A percentile compares a stretch with the other conserved stretches of the same genome.
These are phyloP conservation scores for Drosophila kohkoa DNA, from an alignment of 1,140 invertebrate species.

Conservation along the genomic window DNA sequence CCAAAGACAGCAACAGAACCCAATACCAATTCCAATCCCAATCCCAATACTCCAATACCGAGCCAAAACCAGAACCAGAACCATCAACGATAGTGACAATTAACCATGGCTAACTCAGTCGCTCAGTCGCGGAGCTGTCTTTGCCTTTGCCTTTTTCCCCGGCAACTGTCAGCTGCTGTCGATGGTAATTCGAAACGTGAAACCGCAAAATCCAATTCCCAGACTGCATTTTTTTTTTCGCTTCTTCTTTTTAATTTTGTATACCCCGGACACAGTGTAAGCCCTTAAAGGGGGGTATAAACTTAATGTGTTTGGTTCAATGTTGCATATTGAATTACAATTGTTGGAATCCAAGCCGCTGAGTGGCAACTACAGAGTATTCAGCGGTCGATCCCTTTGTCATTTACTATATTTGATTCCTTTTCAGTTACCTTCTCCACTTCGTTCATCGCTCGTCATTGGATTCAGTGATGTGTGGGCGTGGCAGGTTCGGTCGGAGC, in stretches of 20 bases:
- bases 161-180: slow-evolving; percentile 69
- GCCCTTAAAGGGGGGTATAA: neutral
- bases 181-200: slow-evolving; percentile 82
- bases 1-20: neutral
- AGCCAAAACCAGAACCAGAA: slow-evolving; percentile 5
- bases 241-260: slow-evolving; percentile 18
- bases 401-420: neutral
- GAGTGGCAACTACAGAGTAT: neutral
- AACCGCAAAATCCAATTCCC: slow-evolving; percentile 83
- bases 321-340: neutral
- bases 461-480: slow-evolving; percentile 23
- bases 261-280: neutral
- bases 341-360: neutral
- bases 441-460: slow-evolving; percentile 27
- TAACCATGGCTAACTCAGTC: slow-evolving; percentile 72
- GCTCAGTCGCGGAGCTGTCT: slow-evolving; percentile 41
- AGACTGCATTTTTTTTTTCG: slow-evolving; percentile 70
- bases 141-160: slow-evolving; percentile 12
- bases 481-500: slow-evolving; percentile 15
- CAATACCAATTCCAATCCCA: neutral
- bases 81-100: slow-evolving; percentile 76
- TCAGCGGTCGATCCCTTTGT: neutral
- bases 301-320: neutral
- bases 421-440: slow-evolving; percentile 9
- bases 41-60: neutral